phyloP scores from a whole-genome alignment of 2,888 invertebrate species.

The Asteroscopus sphinx region DNA sequence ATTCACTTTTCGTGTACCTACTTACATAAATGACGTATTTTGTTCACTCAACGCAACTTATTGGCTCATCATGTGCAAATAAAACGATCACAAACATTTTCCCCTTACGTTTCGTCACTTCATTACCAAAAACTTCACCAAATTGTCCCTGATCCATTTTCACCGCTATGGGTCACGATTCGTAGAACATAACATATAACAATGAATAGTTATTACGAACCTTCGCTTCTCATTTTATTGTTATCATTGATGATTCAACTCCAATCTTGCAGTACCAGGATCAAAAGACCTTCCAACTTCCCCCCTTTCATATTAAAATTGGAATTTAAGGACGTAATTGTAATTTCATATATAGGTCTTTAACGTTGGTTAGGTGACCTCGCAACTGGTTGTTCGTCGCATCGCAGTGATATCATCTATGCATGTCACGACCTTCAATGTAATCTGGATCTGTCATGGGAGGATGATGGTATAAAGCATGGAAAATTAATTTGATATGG shows the following conservation, averaged over 20 bases:
- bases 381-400: conserved; percentile 50
- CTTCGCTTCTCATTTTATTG: conserved; percentile 67
- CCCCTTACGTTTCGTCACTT: conserved; percentile 22
- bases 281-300: conserved; percentile 60
- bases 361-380: conserved; percentile 67
- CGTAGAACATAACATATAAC: conserved; percentile 65
- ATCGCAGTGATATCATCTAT: conserved; percentile 78
- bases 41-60: conserved; percentile 11
- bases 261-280: conserved; percentile 60
- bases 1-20: conserved; percentile 18
- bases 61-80: conserved; percentile 24
- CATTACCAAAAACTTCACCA: conserved; percentile 48
- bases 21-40: conserved; percentile 15
- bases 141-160: conserved; percentile 59
- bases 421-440: conserved; percentile 77
- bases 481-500: conserved; percentile 72
- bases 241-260: conserved; percentile 74
- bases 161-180: conserved; percentile 68
- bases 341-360: conserved; percentile 53
- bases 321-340: conserved; percentile 28
- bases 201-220: conserved; percentile 56
- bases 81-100: conserved; percentile 20
- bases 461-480: conserved; percentile 53
- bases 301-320: conserved; percentile 35
- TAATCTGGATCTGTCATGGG: conserved; percentile 74